These are phyloP conservation scores for Athetis lepigone DNA, from an alignment of 2,888 invertebrate species.

Conservation along the genomic window DNA sequence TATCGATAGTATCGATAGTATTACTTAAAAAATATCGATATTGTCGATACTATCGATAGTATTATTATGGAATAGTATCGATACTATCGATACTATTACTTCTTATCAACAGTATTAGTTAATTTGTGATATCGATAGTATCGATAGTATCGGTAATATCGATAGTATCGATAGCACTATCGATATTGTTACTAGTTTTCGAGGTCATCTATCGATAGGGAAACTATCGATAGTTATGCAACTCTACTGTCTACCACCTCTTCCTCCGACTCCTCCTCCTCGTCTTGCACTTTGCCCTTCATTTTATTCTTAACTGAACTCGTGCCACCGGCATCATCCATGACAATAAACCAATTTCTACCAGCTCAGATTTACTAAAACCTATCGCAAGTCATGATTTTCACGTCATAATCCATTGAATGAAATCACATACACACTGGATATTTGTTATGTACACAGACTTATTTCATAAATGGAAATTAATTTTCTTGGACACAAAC, in stretches of 20 bases:
- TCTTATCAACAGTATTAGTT: too few species aligned
- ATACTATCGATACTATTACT: too few species aligned
- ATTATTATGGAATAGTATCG: too few species aligned
- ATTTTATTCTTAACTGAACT: conserved; percentile 78
- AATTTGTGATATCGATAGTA: too few species aligned
- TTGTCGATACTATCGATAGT: too few species aligned
- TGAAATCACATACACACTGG: conserved; percentile 41
- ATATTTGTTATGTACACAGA: conserved; percentile 51
- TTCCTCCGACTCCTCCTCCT: conserved; percentile 79
- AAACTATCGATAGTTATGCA: too few species aligned
- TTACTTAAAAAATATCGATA: too few species aligned
- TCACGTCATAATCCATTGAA: conserved; percentile 45
- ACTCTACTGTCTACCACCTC: conserved; percentile 82
- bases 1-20: too few species aligned
- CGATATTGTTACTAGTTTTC: too few species aligned
- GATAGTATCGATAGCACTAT: too few species aligned
- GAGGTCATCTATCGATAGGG: too few species aligned
- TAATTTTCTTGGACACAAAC: conserved; percentile 64
- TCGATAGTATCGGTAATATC: too few species aligned
- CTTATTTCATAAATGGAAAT: conserved; percentile 58
- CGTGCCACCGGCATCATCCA: conserved; percentile 82
- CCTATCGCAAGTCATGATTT: conserved; percentile 58
- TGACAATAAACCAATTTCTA: conserved; percentile 65
- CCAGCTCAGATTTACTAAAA: conserved; percentile 54
- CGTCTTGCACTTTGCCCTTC: conserved; percentile 74